phyloP scores from a whole-genome alignment of 2,797 vertebrate genomes.

The Coracias cyanogaster region DNA sequence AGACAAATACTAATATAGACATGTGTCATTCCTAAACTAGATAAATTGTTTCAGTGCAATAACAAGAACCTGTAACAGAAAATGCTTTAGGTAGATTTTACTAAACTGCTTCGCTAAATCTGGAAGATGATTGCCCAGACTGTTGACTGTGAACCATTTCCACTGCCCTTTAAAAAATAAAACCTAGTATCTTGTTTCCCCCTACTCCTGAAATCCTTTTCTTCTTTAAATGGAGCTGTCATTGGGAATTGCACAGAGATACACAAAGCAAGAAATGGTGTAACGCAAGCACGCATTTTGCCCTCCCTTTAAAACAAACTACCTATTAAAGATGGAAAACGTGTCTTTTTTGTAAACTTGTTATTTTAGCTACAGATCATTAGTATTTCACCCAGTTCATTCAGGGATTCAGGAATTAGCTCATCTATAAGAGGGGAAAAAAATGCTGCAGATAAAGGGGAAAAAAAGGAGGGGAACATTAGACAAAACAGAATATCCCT shows the following conservation, averaged over 20 bases:
- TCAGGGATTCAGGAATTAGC: slow-evolving; percentile 1
- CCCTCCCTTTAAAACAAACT: background rate
- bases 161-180: background rate
- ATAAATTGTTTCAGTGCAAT: background rate
- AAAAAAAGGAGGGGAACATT: background rate
- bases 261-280: background rate
- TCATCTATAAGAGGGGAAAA: background rate
- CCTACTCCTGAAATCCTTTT: background rate
- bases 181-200: background rate
- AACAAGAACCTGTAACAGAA: background rate
- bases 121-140: background rate
- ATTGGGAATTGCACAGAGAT: background rate
- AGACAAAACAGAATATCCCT: slow-evolving; percentile 14
- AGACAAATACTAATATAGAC: background rate
- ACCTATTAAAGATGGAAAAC: background rate
- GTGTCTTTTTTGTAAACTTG: background rate
- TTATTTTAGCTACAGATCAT: background rate
- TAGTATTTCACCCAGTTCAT: background rate
- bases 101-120: background rate
- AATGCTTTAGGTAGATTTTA: background rate
- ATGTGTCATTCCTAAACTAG: background rate
- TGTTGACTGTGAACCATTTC: background rate
- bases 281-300: background rate
- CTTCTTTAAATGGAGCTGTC: background rate
- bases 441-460: background rate